Evolutionary conservation across 2,113 vertebrate species (phyloP).

Genomic region (Tricholaema leucomelas): DNA sequence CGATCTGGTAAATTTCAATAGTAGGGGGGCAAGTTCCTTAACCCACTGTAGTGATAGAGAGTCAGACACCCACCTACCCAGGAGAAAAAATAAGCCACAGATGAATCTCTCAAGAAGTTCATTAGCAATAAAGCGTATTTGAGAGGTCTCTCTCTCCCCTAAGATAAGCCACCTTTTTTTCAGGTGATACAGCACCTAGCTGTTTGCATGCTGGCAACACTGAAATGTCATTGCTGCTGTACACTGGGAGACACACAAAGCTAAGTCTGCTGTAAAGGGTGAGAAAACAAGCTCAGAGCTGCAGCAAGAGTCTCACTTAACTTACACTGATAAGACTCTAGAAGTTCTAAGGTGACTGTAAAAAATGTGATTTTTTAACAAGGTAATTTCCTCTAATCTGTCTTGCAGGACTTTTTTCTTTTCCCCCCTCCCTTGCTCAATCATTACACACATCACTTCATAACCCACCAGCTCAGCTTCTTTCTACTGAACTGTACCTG

Average conservation of each 20-base stretch:
- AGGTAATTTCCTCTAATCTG: neutral
- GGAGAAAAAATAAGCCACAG: neutral
- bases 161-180: neutral
- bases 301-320: neutral
- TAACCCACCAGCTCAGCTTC: neutral
- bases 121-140: neutral
- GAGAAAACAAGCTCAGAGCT: neutral
- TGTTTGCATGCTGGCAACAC: neutral
- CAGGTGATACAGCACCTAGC: neutral
- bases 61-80: neutral
- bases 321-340: neutral
- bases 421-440: neutral
- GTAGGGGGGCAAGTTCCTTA: no score
- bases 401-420: neutral
- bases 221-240: neutral
- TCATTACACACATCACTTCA: neutral
- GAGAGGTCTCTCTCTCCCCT: neutral
- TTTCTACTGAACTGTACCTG: neutral
- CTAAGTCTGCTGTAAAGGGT: neutral
- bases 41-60: neutral
- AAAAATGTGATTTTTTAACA: neutral
- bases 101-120: neutral
- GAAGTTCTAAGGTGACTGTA: neutral
- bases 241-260: neutral
- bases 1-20: no score